These are phyloP conservation scores for Strigops habroptila DNA, from an alignment of 2,113 vertebrate genomes.

Conservation along the genomic window DNA sequence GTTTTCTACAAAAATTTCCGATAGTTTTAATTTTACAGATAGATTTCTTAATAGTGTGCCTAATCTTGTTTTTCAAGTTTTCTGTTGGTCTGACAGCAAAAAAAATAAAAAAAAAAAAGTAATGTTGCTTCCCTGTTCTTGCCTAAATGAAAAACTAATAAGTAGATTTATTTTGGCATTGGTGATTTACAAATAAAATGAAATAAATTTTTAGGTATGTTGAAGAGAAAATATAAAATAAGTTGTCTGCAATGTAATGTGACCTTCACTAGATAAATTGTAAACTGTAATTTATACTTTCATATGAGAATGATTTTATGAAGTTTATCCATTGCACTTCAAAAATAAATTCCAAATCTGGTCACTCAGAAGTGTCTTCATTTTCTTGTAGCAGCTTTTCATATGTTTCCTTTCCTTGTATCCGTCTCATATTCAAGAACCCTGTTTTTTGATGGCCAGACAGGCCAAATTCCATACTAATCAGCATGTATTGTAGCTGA, in stretches of 20 bases:
- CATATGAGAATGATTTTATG: not conserved
- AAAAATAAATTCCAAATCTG: not conserved
- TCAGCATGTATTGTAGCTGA: not conserved
- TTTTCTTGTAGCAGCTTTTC: not conserved
- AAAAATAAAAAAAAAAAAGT: not conserved
- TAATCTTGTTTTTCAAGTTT: not conserved
- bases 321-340: not conserved
- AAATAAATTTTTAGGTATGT: not conserved
- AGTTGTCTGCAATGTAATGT: not conserved
- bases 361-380: not conserved
- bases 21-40: not conserved
- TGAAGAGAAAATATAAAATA: not conserved
- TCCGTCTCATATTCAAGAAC: not conserved
- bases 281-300: not conserved
- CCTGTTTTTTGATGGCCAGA: not conserved
- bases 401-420: not conserved
- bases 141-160: not conserved
- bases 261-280: not conserved
- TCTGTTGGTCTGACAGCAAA: not conserved
- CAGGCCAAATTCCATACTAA: not conserved
- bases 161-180: not conserved
- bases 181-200: not conserved
- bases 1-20: not conserved
- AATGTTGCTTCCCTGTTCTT: not conserved
- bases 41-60: not conserved